Evolutionary conservation across 2,888 invertebrate genomes (phyloP).

Genomic region (Antheraea assamensis): DNA sequence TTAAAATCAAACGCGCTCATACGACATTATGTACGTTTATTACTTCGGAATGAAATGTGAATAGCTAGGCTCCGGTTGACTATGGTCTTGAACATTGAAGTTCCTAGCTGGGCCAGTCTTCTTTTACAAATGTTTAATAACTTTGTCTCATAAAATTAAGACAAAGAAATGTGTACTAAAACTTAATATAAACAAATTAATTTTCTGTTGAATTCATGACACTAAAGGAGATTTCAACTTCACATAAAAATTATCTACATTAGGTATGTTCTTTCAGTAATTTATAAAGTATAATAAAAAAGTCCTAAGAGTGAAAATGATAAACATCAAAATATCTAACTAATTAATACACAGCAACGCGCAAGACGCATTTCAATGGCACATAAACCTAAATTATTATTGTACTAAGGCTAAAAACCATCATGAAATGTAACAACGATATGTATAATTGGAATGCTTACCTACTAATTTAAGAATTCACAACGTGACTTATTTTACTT

Average conservation of each 20-base stretch:
- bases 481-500: not conserved
- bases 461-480: not conserved
- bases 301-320: not conserved
- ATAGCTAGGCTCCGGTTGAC: not conserved
- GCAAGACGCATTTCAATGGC: constrained; percentile 5
- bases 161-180: not conserved
- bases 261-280: not conserved
- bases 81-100: not conserved
- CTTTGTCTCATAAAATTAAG: not conserved
- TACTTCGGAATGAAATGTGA: constrained; percentile 4
- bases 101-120: not conserved
- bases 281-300: not conserved
- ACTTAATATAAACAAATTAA: not conserved
- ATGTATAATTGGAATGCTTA: constrained; percentile 14
- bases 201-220: not conserved
- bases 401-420: not conserved
- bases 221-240: not conserved
- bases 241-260: not conserved
- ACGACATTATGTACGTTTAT: constrained; percentile 14
- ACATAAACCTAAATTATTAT: not conserved
- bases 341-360: not conserved
- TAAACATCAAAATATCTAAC: not conserved
- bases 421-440: constrained; percentile 5
- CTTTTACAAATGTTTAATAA: not conserved
- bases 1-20: constrained; percentile 14